Evolutionary conservation across 2,797 vertebrate genomes (phyloP), one percentile per base, ranked within the genome.

Genomic region (Chaunax sp.): DNA sequence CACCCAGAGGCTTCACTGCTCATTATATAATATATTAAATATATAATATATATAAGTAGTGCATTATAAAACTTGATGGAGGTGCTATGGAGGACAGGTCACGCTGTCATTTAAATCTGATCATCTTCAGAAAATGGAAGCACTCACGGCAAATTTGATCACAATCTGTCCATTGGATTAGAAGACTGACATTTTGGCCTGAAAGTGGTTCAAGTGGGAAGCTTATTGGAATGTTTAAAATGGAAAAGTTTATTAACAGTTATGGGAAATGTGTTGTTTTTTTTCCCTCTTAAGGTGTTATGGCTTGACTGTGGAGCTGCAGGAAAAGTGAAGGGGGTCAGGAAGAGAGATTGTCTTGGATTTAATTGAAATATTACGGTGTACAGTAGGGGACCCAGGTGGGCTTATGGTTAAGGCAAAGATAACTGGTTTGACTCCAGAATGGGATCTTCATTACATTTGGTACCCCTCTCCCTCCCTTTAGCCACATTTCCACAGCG

Each of bases 21-120:
- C 25, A 40, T 69, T 49, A 35, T 19, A 9, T 30, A 30, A 6
- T 30, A 30, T 3, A 62, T 44, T 9, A 37, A 30, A 6, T 30
- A 30, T 3, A 62, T 44, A 9, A 37, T n/a, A 5, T 69, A n/a
- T 13, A 18, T 18, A 12, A 44, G 18, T 22, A 37, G 11, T 30
- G 15, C n/a, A 35, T 65, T 49, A 54, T 40, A 64, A 67, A 51
- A 44, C 3, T n/a, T 20, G 46, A 22, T 50, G 16, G 40, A 18
- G 16, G 16, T 71, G 22, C 46, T 20, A 38, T 56, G 20, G 20
- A 61, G 38, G 35, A 45, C 41, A 56, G 46, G 4, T 3, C 25
- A 47, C 14, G 14, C 3, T 8, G 44, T 58, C 19, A 70, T 20
- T 59, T n/a, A 25, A 72, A 25, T 64, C 6, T 6, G 28, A 18